Base-by-base conservation (phyloP, 2,113 vertebrate genomes). In the Fukomys damarensis region DNA sequence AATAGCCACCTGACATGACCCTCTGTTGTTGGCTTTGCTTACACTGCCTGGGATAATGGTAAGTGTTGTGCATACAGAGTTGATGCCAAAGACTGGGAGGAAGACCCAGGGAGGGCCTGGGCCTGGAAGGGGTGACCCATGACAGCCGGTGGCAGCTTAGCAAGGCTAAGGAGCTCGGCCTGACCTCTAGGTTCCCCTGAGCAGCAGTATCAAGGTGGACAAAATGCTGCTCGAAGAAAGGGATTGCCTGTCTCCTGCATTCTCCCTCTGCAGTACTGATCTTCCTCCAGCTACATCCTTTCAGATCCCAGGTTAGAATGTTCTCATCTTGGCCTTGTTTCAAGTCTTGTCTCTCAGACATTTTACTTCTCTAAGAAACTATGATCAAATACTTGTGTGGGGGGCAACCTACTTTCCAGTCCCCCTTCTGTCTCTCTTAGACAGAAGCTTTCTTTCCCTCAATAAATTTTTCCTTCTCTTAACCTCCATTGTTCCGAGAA, bases 121-220 rank as follows among this genome's bases (percentile, higher is more conserved):
- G 14, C 22, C 8, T 10, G 59, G 49, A 38, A 3, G 13, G 58
- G 52, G 56, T 13, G 6, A 20, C 3, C 26, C 19, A 0, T 49
- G 66, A 46, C 4, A 30, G 81, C 12, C 68, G 22, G 17, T 63
- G 24, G 24, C 28, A 58, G 68, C 24, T 5, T 4, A 32, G 19
- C 8, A 0, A 5, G 35, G 49, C 1, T 20, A 24, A 24, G 41
- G 43, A 28, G 9, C 49, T 43, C 28, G 17, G 2, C 24, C 19
- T 22, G 24, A 26, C 32, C 28, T 56, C 28, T 38, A 28, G n/a
- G 16, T 22, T 32, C 22, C 14, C 38, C 16, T 38, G 65, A 95
- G 43, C 5, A 19, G 2, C 35, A 74, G 9, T 6, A 14, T 1
- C 3, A 2, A 52, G 32, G 20, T 7, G 41, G 26, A 84, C 43